Conservation (phyloP, 2,797 vertebrate genomes). For the Spheniscus humboldti region DNA sequence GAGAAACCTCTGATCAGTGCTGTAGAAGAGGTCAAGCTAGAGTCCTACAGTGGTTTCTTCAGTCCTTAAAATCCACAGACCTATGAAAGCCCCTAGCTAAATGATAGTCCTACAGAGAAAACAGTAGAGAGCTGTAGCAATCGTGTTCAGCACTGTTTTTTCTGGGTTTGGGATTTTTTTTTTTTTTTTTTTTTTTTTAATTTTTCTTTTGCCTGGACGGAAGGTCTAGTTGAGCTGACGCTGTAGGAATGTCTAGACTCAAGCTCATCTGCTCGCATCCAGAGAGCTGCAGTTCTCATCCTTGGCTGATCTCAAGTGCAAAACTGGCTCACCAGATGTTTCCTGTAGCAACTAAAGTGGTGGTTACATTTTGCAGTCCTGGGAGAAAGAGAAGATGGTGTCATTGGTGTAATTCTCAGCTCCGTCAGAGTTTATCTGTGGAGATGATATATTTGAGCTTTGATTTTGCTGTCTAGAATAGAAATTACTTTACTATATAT, state of each 20-base stretch:
- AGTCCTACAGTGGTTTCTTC: neutral
- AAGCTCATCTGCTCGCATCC: neutral
- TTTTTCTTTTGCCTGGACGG: neutral
- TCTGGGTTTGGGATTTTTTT: neutral
- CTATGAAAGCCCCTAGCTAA: neutral
- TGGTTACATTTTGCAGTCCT: neutral
- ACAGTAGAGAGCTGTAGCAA: neutral
- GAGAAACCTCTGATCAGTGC: neutral
- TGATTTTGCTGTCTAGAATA: neutral
- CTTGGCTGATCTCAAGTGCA: neutral
- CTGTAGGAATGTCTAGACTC: neutral
- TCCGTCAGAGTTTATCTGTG: neutral
- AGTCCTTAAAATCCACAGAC: neutral
- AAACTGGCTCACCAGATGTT: neutral
- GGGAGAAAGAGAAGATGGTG: neutral
- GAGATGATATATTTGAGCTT: neutral
- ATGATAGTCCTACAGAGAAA: neutral
- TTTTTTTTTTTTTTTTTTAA: neutral
- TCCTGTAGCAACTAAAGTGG: neutral
- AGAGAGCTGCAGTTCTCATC: neutral
- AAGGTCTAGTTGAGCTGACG: neutral
- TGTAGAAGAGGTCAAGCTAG: neutral
- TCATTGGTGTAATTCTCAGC: neutral
- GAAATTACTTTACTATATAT: neutral
- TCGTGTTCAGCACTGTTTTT: accelerated